These are phyloP conservation scores for Eufriesea mexicana DNA, from an alignment of 1,140 invertebrate genomes.

Conservation along the genomic window DNA sequence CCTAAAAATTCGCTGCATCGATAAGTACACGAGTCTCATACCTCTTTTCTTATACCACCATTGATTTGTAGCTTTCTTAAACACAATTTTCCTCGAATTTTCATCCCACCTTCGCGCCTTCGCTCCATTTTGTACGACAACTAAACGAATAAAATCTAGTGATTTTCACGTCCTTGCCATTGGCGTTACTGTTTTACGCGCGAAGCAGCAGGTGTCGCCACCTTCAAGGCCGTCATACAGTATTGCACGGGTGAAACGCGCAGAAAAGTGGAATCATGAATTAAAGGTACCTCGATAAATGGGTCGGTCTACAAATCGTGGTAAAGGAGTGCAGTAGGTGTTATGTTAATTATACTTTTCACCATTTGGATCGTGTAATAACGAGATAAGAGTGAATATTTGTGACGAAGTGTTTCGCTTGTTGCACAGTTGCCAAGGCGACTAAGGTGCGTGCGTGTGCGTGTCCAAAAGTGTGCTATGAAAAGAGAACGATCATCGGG, in stretches of 20 bases:
- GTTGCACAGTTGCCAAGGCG: constrained; percentile 74
- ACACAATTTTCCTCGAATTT: neutral
- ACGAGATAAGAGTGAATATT: constrained; percentile 13
- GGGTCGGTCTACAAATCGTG: neutral
- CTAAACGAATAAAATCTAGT: neutral
- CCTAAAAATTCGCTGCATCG: neutral
- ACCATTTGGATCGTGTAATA: neutral
- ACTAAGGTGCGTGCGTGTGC: constrained; percentile 57
- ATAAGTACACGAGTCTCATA: neutral
- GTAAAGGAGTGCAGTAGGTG: neutral
- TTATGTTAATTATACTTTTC: neutral
- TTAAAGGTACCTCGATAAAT: constrained; percentile 55
- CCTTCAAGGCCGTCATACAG: constrained; percentile 28
- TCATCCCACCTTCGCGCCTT: neutral
- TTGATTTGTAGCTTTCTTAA: neutral
- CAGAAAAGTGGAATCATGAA: constrained; percentile 61
- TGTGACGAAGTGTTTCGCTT: constrained; percentile 60
- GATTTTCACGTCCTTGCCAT: constrained; percentile 1
- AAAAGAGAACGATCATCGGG: constrained; percentile 47
- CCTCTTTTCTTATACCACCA: too few species aligned
- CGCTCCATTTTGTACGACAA: too few species aligned
- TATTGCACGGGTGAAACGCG: constrained; percentile 46
- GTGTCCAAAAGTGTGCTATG: constrained; percentile 51
- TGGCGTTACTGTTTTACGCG: constrained; percentile 37
- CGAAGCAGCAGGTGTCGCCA: constrained; percentile 39